These are phyloP conservation scores for Cephus pulcher DNA, from an alignment of 2,888 invertebrate genomes.

Conservation along the genomic window DNA sequence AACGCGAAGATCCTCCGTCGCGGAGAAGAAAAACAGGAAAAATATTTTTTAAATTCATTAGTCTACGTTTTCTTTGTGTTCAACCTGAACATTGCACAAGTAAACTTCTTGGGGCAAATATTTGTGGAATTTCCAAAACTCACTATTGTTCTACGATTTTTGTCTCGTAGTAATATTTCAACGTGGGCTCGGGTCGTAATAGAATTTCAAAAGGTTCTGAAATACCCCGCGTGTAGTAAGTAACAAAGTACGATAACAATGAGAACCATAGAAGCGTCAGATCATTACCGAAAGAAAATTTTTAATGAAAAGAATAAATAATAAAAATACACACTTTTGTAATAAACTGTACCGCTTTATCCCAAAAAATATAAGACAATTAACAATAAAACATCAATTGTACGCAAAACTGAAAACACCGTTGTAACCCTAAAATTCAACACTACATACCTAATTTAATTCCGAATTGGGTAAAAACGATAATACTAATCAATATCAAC, in stretches of 20 bases:
- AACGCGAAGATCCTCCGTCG: neutral
- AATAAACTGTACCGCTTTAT: neutral
- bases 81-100: neutral
- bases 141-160: neutral
- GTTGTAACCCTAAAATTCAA: neutral
- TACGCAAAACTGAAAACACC: neutral
- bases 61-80: neutral
- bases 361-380: neutral
- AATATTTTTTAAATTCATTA: neutral
- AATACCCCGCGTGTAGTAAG: neutral
- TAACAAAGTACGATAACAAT: neutral
- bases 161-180: neutral
- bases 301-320: neutral
- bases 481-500: neutral
- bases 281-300: neutral
- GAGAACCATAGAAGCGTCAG: neutral
- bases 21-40: neutral
- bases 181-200: neutral
- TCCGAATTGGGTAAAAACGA: neutral
- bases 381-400: neutral
- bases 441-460: neutral
- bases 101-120: neutral
- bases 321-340: neutral
- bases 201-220: neutral
- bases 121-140: neutral